phyloP scores from a whole-genome alignment of 2,888 invertebrate species.

The Sceliomorpha sp. region DNA sequence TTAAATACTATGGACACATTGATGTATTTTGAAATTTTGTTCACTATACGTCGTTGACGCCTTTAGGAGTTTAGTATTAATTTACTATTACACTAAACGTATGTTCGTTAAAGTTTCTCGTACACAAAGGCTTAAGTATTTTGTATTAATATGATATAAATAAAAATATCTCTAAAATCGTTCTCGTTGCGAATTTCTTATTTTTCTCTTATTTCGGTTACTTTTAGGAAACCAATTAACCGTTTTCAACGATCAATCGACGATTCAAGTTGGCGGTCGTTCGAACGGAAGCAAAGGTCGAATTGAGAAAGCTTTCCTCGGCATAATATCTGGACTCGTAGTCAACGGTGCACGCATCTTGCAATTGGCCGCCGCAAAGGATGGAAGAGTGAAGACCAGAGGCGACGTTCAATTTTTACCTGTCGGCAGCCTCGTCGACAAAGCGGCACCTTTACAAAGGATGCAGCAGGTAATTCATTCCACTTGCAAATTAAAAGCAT shows the following conservation, averaged over 20 bases:
- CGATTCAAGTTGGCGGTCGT: conserved; percentile 93
- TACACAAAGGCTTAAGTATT: too few species aligned
- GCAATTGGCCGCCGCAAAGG: conserved; percentile 92
- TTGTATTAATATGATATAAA: too few species aligned
- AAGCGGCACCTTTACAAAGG: conserved; percentile 88
- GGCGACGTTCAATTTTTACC: conserved; percentile 91
- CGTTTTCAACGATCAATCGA: conserved; percentile 95
- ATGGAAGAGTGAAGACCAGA: conserved; percentile 87
- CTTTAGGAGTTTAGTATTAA: too few species aligned
- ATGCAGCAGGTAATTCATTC: conserved; percentile 89
- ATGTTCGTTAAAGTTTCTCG: too few species aligned
- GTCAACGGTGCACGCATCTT: conserved; percentile 92
- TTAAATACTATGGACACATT: too few species aligned
- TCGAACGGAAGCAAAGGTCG: conserved; percentile 86
- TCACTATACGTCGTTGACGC: too few species aligned
- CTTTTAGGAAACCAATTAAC: conserved; percentile 85
- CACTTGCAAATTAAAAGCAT: too few species aligned
- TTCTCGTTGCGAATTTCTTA: too few species aligned
- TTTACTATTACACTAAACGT: too few species aligned
- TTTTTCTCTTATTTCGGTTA: too few species aligned
- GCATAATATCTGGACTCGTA: conserved; percentile 93
- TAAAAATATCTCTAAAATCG: too few species aligned
- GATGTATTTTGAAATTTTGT: too few species aligned
- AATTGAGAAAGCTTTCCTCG: conserved; percentile 90
- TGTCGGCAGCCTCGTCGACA: conserved; percentile 86